Conservation (phyloP, 1,140 invertebrate genomes). For the Macrobrachium rosenbergii region DNA sequence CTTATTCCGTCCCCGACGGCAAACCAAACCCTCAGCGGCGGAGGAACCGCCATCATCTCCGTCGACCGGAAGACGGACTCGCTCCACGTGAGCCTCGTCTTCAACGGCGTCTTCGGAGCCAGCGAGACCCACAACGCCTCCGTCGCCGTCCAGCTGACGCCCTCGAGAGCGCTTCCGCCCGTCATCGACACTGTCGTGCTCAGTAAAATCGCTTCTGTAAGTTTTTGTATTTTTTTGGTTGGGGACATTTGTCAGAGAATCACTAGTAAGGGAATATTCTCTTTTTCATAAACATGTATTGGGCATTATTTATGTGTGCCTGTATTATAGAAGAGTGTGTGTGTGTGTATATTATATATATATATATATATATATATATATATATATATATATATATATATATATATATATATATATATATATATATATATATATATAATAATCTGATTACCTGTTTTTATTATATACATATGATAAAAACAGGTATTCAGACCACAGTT, state of each 20-base stretch:
- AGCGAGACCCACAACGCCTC: slow-evolving; percentile 78
- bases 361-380: no score
- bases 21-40: slow-evolving; percentile 70
- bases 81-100: slow-evolving; percentile 84
- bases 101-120: slow-evolving; percentile 82
- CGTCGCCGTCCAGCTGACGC: slow-evolving; percentile 79
- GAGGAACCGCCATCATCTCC: slow-evolving; percentile 88
- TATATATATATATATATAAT: no score
- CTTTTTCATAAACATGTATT: no score
- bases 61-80: slow-evolving; percentile 82
- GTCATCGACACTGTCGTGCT: slow-evolving; percentile 57
- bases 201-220: slow-evolving; percentile 59
- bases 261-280: no score
- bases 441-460: no score
- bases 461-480: no score
- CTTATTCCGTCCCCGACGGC: slow-evolving; percentile 74
- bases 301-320: no score
- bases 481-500: no score
- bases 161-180: slow-evolving; percentile 51
- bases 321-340: no score
- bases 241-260: neutral
- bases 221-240: neutral
- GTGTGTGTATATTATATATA: no score
- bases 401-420: no score
- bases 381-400: no score